Conservation (phyloP, 1,140 invertebrate species). For the Elymnias hypermnestra region DNA sequence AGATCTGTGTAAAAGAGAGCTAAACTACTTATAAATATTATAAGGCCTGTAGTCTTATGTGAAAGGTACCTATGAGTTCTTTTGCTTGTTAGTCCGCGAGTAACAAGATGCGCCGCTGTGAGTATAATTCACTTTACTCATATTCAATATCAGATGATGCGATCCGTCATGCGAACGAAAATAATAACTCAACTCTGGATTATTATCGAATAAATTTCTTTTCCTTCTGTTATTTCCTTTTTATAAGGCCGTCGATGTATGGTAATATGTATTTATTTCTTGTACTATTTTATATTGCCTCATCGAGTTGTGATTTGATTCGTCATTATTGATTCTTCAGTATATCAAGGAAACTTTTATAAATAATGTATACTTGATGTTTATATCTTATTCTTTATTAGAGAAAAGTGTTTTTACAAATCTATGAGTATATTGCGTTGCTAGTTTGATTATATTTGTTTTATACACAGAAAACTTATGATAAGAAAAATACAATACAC, state of each 20-base stretch:
- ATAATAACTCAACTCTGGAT: slow-evolving; percentile 67
- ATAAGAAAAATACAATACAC: no score
- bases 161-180: slow-evolving; percentile 52
- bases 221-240: slow-evolving; percentile 38
- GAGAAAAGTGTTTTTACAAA: no score
- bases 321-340: not conserved
- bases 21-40: no score
- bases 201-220: slow-evolving; percentile 69
- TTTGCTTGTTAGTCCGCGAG: slow-evolving; percentile 60
- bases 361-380: no score
- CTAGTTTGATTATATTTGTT: no score
- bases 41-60: no score
- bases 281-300: slow-evolving; percentile 28
- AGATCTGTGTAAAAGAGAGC: no score
- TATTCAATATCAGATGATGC: slow-evolving; percentile 71
- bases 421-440: no score
- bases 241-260: not conserved
- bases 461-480: no score
- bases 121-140: slow-evolving; percentile 59
- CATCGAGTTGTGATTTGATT: slow-evolving; percentile 4
- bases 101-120: slow-evolving; percentile 19
- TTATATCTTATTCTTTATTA: no score
- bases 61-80: no score
- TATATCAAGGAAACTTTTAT: no score
- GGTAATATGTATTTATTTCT: slow-evolving; percentile 44